Conservation (phyloP, 2,113 vertebrate genomes). For the Polypterus senegalus region DNA sequence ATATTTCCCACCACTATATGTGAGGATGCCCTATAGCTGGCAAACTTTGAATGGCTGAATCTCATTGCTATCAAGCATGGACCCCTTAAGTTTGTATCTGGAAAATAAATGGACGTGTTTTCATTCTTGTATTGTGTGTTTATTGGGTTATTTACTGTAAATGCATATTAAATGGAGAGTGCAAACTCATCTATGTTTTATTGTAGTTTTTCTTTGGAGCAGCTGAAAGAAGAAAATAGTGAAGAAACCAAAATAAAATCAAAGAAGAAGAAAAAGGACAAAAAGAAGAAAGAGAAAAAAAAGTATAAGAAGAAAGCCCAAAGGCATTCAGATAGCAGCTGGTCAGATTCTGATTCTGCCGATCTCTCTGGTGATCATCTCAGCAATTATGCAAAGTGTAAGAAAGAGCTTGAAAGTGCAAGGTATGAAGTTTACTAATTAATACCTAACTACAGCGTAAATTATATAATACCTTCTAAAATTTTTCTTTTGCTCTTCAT, state of each 20-base stretch:
- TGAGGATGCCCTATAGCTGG: too few species aligned
- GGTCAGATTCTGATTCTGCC: constrained; percentile 37
- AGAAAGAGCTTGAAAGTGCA: constrained; percentile 17
- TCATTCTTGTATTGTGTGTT: too few species aligned
- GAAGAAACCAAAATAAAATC: constrained; percentile 26
- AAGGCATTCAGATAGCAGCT: constrained; percentile 36
- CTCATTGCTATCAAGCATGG: too few species aligned
- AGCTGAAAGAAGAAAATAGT: constrained; percentile 29
- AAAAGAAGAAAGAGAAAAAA: constrained; percentile 62
- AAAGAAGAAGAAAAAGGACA: constrained; percentile 53
- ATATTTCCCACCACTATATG: too few species aligned
- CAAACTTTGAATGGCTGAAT: too few species aligned
- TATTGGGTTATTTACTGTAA: too few species aligned
- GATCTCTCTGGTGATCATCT: constrained; percentile 43
- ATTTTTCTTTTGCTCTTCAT: too few species aligned
- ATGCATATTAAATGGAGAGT: too few species aligned
- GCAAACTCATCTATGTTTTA: not conserved
- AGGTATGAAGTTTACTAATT: constrained; percentile 26
- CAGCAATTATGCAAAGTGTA: not conserved
- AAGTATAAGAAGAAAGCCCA: constrained; percentile 51
- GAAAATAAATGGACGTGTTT: too few species aligned
- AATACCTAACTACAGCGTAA: too few species aligned
- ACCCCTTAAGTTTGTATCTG: too few species aligned
- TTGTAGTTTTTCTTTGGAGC: constrained; percentile 2
- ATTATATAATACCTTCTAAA: too few species aligned